A percentile compares a stretch with the other conserved stretches of the same genome.
Evolutionary conservation across 2,888 invertebrate genomes (phyloP).

Genomic region (Gymnoscelis rufifasciata): DNA sequence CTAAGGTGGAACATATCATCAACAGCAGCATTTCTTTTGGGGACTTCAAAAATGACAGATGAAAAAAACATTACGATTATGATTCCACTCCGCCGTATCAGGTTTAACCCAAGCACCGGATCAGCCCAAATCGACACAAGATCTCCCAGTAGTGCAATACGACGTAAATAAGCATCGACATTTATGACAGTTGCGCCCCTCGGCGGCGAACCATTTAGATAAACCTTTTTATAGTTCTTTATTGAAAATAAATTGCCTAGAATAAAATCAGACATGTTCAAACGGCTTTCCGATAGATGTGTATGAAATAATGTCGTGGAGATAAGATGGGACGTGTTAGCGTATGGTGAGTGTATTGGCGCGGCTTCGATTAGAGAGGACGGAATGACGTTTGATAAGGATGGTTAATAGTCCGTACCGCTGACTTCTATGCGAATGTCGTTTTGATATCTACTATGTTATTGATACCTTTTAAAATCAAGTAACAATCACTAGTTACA

Average conservation of each 20-base stretch:
- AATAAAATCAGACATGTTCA: conserved; percentile 75
- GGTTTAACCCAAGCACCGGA: conserved; percentile 5
- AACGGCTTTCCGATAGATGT: conserved; percentile 78
- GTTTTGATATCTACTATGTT: background rate
- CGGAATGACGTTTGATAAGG: conserved; percentile 31
- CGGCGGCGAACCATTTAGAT: conserved; percentile 73
- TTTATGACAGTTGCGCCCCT: conserved; percentile 70
- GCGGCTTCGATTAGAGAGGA: conserved; percentile 37
- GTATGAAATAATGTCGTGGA: conserved; percentile 72
- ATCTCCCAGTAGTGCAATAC: conserved; percentile 51
- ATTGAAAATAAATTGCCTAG: conserved; percentile 80
- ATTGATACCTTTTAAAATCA: too few species aligned
- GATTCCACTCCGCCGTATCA: conserved; percentile 6
- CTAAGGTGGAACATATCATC: too few species aligned
- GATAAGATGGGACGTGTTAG: conserved; percentile 64
- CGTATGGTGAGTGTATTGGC: conserved; percentile 47
- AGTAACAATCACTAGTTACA: too few species aligned
- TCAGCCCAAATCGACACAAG: conserved; percentile 18
- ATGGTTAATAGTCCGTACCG: conserved; percentile 25
- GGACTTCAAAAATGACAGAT: background rate
- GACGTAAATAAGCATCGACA: conserved; percentile 71
- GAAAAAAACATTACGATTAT: background rate
- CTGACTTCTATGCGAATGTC: conserved; percentile 1
- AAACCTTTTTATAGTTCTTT: conserved; percentile 80
- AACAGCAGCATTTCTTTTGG: too few species aligned